Evolutionary conservation across 2,888 invertebrate species (phyloP), one percentile per base, ranked within the genome.

Genomic region (Trachelus tabidus): DNA sequence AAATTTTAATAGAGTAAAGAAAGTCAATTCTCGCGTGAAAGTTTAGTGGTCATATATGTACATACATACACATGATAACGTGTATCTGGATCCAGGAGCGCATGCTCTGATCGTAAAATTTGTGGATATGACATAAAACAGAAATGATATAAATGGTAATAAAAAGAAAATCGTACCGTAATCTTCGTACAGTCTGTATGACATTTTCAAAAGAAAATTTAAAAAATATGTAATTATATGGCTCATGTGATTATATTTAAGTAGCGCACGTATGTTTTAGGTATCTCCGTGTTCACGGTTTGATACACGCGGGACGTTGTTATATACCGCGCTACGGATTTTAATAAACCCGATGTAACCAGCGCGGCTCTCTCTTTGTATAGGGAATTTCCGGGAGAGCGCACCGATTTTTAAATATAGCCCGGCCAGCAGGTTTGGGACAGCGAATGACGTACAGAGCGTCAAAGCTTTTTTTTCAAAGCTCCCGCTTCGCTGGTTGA

Each of bases 391-490:
- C 91, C 91, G 87, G 88, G 87, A 90, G 90, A 91, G 86, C 89
- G 91, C 87, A 86, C 90, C 89, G 87, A 90, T 91, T 91, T 91
- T 91, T 90, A 91, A 91, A 91, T 91, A 91, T 91, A 90, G 90
- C 87, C 56, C 73, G 77, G 34, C 77, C 83, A 81, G 85, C 87
- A 88, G 90, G 90, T 91, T 91, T 90, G 87, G 56, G 90, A 82
- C 83, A 79, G 84, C 80, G 87, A 88, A 87, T 86, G 84, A 81
- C 81, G 82, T 74, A 76, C 68, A 69, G 71, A 83, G 79, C 88
- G 89, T 90, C 90, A 90, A 90, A 90, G 90, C 90, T 88, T 89
- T 78, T 87, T 86, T 86, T 86, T 86, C 85, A 85, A 86, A 87
- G 86, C 87, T 83, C 85, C 84, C 84, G 88, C 85, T 89, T 90